Evolutionary conservation across 2,797 vertebrate species (phyloP), one percentile per base, ranked within the genome.

Genomic region (Coendou prehensilis): DNA sequence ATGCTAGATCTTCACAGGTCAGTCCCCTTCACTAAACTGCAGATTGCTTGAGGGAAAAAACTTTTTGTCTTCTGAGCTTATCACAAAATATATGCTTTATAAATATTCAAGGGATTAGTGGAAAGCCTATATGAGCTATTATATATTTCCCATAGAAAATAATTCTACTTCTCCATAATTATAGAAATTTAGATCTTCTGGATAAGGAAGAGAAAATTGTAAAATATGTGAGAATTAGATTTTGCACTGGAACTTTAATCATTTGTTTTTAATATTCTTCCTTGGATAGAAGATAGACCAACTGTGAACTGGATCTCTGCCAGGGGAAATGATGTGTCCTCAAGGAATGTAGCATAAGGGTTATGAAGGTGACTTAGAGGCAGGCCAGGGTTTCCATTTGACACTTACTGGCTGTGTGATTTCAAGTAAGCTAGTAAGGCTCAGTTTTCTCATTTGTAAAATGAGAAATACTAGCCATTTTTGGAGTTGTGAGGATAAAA

Each of bases 161-260:
- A 89, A n/a, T 93, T 88, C 28, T 85, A 45, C 0, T 80, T 92
- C n/a, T 79, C 2, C 17, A 3, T 13, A 85, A 6, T 59, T 52
- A 91, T 23, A 75, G 33, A 89, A 91, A 64, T 85, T 45, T 89
- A 86, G 26, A 10, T 64, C 37, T 52, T 57, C 37, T 87, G 30
- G 13, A 83, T 79, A 69, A 85, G 52, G n/a, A 67, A 84, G 88
- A 89, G 57, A 47, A 90, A 67, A 61, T 18, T 83, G 18, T 37
- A 41, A 96, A 94, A 71, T 93, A 80, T 73, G 10, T 78, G 11
- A 94, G 33, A 89, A 78, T 78, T 91, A 10, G 1, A 20, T 84
- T 92, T 94, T 82, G 30, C n/a, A 50, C 9, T 54, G 37, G 20
- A 50, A 73, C 28, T 96, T 87, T 61, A 87, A 85, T 54, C 9